Evolutionary conservation across 1,140 invertebrate species (phyloP), one percentile per base, ranked within the genome.

Genomic region (Pseudoatta argentina): DNA sequence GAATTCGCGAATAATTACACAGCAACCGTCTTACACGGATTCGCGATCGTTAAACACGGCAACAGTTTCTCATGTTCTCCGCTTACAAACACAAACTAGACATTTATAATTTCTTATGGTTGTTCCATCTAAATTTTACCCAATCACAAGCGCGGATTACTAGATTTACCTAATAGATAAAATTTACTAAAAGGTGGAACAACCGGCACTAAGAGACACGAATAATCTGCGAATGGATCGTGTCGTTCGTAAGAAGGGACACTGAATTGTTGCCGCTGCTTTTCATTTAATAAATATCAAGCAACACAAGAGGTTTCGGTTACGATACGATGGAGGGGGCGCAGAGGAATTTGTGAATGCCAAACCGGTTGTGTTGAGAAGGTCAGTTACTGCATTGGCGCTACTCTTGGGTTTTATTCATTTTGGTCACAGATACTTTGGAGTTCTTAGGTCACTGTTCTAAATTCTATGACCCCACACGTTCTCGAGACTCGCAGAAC

Each of bases 331-430:
- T 18, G 39, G 21, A 2, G 39, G 44, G 44, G 57, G 55, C 24
- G n/a, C 2, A 48, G 39, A 24, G 57, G 53, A 21, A 30, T 24
- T n/a, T 53, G 51, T 61, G 64, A 73, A 63, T 51, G 48, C 39
- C 66, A 63, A 90, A 91, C 87, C 87, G 87, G 87, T 90, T 88
- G 67, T 79, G 85, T 88, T 88, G 89, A 88, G 89, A 88, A 90
- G 89, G 89, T 88, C 89, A 91, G 89, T 91, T 90, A 88, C 75
- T 75, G 86, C 30, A 21, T 73, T 73, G 67, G 30, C 53, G 78
- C 51, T 72, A 78, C 63, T 27, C n/a, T 4, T 73, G 7, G 8
- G n/a, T 14, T 27, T 73, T 51, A 21, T 51, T 64, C 39, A 44
- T 44, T 83, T 86, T 51, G 77, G 48, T 7, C 30, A 55, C 24